Percentiles rank a stretch among this genome's conserved stretches.
These are phyloP conservation scores for Carcina quercana DNA, from an alignment of 2,888 invertebrate species.

Conservation along the genomic window DNA sequence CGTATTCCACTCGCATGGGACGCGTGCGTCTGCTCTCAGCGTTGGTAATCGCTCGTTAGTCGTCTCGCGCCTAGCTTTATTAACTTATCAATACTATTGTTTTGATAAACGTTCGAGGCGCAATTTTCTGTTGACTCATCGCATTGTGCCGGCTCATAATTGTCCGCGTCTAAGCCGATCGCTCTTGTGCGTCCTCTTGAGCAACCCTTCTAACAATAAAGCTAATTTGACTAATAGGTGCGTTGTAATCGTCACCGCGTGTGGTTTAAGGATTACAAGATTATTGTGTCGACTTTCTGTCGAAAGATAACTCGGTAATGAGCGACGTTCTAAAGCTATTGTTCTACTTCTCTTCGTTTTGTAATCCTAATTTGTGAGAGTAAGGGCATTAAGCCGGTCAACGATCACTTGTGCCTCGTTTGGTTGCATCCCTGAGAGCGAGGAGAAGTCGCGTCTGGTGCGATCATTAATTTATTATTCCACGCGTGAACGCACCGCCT, in stretches of 20 bases:
- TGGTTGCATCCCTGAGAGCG: too few species aligned
- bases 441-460: constrained; percentile 26
- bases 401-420: too few species aligned
- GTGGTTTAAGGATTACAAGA: constrained; percentile 68
- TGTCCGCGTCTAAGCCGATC: constrained; percentile 67
- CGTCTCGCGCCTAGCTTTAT: constrained; percentile 60
- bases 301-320: constrained; percentile 48
- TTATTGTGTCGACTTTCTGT: constrained; percentile 45
- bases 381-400: constrained; percentile 4
- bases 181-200: constrained; percentile 48
- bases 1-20: constrained; percentile 47
- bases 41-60: constrained; percentile 62
- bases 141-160: constrained; percentile 66
- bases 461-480: constrained; percentile 60
- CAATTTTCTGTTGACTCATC: constrained; percentile 70
- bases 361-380: constrained; percentile 13
- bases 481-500: constrained; percentile 53
- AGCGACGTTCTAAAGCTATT: constrained; percentile 56
- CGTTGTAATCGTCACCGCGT: constrained; percentile 71
- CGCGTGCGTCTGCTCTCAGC: constrained; percentile 52
- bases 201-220: constrained; percentile 67
- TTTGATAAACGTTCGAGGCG: constrained; percentile 66
- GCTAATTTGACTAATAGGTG: constrained; percentile 74
- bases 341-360: constrained; percentile 41
- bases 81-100: constrained; percentile 75